Base-by-base conservation (phyloP, 1,140 invertebrate species). In the Heterodera schachtii region DNA sequence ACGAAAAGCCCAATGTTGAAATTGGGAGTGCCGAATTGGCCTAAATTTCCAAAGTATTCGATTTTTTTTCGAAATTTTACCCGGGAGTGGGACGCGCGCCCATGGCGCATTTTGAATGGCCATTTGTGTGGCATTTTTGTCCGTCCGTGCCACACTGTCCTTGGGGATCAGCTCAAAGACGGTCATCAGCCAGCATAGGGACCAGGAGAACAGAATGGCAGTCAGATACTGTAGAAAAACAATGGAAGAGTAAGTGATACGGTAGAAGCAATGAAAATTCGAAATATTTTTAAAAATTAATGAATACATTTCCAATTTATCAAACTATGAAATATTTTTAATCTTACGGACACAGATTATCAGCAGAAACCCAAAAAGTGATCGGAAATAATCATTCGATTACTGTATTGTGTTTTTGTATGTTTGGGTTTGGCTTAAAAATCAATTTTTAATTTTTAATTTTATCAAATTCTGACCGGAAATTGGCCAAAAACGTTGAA, bases 1-100 rank as follows among this genome's bases (percentile, higher is more conserved):
- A 91, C 75, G 70, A 90, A 87, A 46, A 90, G 86, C 2, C 88
- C 89, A 49, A 84, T 74, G 80, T 88, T 87, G 78, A 91, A 85
- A 41, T 84, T 82, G 3, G 91, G 91, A 13, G 83, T 21, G 44
- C 91, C 91, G 78, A 90, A 91, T 84, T 91, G 90, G 76, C 90
- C 90, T 91, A 80, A 75, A 75, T 13, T 8, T 47, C 8, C 46
- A 79, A 43, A 69, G 66, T 43, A 84, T 70, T 8, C 11, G 21
- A 80, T 41, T 43, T 78, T 46, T 73, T 4, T 16, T 75, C 8
- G 6, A 9, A 43, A 64, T 64, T 19, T 52, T 82, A 86, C 87
- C 87, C 3, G 89, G 89, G 79, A 86, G 87, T 19, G 89, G 89
- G 31, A 89, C 69, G 75, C 81, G 74, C 43, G 86, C 21, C 85